Base-by-base conservation (phyloP, 1,140 invertebrate genomes). In the Copidosoma floridanum region DNA sequence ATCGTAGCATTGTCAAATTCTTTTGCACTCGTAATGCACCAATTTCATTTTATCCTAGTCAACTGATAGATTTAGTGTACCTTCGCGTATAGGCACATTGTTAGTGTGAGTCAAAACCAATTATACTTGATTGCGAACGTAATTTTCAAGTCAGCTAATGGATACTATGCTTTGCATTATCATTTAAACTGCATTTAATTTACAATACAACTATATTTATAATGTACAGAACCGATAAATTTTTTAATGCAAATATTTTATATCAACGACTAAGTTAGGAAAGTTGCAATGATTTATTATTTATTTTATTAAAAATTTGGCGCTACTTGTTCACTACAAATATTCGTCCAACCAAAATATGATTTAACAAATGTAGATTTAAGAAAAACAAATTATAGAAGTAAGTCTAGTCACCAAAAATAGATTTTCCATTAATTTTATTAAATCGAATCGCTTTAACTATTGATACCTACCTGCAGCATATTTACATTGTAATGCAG, bases 11-110 rank as follows among this genome's bases (percentile, higher is more conserved):
- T 44, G 38, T 40, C 24, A 23, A 29, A 24, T 5, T 47, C 20
- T 50, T 27, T 35, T 10, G 14, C 44, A 38, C 23, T 26, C 14
- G 4, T 38, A 8, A n/a, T 5, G 37, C 14, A 50, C 27, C 14
- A 12, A 20, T 56, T n/a, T 38, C 41, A 66, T 61, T 47, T 70
- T 68, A 64, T 64, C 59, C 70, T 74, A 74, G 72, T 74, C 72
- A 72, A 73, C 73, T 73, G 57, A 66, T 71, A 69, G 63, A 23
- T 65, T 66, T 62, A 69, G 61, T n/a, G 27, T 56, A 63, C 41
- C 46, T 63, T n/a, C n/a, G n/a, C n/a, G n/a, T n/a, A n/a, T n/a
- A n/a, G n/a, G n/a, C n/a, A n/a, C n/a, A n/a, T n/a, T n/a, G n/a
- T n/a, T n/a, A n/a, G n/a, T n/a, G n/a, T n/a, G n/a, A n/a, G n/a